Conservation (phyloP, 1,140 invertebrate species). For the Musca domestica region DNA sequence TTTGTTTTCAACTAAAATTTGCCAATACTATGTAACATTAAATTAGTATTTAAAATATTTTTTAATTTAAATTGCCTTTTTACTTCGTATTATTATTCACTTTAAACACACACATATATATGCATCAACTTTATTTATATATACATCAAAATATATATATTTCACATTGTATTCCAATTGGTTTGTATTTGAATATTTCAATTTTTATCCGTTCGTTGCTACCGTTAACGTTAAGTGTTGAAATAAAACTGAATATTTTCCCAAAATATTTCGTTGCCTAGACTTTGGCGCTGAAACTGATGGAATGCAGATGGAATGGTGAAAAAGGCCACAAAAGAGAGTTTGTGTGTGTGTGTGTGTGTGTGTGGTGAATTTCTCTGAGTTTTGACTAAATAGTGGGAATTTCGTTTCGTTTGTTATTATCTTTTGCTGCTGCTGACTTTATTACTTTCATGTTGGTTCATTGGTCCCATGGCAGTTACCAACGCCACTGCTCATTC, state of each 20-base stretch:
- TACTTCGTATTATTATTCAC: no score
- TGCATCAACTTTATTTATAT: no score
- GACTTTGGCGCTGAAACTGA: slow-evolving; percentile 14
- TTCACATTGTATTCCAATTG: background rate
- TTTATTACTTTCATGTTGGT: background rate
- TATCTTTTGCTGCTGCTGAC: background rate
- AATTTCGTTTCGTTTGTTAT: slow-evolving; percentile 2
- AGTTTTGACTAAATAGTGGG: background rate
- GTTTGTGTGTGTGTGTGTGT: background rate
- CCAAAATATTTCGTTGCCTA: background rate
- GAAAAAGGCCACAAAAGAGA: background rate
- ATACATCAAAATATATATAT: background rate
- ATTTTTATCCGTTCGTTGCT: slow-evolving; percentile 1
- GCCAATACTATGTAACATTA: no score
- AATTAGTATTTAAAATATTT: no score
- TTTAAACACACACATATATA: no score
- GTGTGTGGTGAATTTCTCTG: background rate
- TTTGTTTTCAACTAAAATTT: no score
- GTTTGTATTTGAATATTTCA: background rate
- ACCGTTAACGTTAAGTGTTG: background rate
- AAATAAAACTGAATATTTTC: slow-evolving; percentile 13
- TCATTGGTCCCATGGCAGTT: background rate
- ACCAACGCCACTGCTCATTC: background rate
- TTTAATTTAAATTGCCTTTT: no score
- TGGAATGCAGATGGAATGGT: background rate